These are phyloP conservation scores for Cynaeus angustus DNA, from an alignment of 2,888 invertebrate genomes.

Conservation along the genomic window DNA sequence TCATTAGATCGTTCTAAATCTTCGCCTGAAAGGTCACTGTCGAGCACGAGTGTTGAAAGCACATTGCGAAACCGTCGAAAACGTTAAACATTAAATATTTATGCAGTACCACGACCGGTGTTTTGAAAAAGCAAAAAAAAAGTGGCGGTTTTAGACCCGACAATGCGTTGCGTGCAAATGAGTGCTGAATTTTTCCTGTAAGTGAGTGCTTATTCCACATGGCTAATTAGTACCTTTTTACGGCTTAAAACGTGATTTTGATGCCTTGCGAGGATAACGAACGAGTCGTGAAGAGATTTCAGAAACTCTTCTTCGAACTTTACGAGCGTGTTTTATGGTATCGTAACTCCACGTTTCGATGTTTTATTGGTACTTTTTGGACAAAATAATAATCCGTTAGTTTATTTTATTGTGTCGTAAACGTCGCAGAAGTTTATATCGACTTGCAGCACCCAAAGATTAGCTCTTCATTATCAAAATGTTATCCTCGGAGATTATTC, in stretches of 20 bases:
- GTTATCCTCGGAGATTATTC: conserved; percentile 4
- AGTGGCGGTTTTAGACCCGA: neutral
- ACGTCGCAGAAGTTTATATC: conserved; percentile 41
- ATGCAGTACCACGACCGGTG: conserved; percentile 12
- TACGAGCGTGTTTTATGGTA: conserved; percentile 43
- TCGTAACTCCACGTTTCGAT: conserved; percentile 39
- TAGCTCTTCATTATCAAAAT: conserved; percentile 47
- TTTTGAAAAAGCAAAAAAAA: conserved; percentile 9
- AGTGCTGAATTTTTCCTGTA: conserved; percentile 12
- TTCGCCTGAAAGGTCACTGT: conserved; percentile 32
- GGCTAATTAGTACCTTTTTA: conserved; percentile 20
- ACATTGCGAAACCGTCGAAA: conserved; percentile 17
- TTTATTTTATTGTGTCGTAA: conserved; percentile 48
- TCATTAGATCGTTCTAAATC: conserved; percentile 18
- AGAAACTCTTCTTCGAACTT: conserved; percentile 24
- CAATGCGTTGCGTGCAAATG: conserved; percentile 23
- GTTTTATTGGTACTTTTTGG: conserved; percentile 45
- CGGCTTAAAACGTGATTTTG: conserved; percentile 28
- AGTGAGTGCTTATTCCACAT: conserved; percentile 9
- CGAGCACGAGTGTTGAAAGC: conserved; percentile 27
- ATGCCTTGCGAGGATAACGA: conserved; percentile 28
- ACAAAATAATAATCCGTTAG: conserved; percentile 47
- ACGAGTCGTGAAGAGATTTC: conserved; percentile 6
- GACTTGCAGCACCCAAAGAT: conserved; percentile 40
- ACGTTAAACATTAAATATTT: conserved; percentile 15